These are phyloP conservation scores for Pachypanchax playfairii DNA, from an alignment of 2,113 vertebrate species.

Conservation along the genomic window DNA sequence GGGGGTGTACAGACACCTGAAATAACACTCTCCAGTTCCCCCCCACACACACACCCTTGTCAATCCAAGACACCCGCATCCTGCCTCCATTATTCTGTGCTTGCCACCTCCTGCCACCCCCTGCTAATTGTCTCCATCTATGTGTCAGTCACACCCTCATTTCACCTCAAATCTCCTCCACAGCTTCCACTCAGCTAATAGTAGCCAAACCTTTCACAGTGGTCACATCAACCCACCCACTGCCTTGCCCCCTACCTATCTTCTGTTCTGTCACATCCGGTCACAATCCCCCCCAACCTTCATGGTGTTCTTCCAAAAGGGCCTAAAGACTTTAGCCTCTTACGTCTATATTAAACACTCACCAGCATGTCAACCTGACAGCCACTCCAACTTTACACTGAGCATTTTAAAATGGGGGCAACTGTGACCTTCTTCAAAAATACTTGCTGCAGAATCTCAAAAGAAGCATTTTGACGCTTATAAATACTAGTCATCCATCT, in stretches of 20 bases:
- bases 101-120: conserved; percentile 59
- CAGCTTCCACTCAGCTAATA: conserved; percentile 59
- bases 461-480: too few relatives aligned
- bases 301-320: conserved; percentile 11
- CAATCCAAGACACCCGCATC: conserved; percentile 63
- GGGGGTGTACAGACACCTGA: conserved; percentile 72
- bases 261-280: conserved; percentile 30
- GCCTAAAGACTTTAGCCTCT: neutral
- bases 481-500: too few relatives aligned
- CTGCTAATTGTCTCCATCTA: conserved; percentile 67
- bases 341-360: neutral
- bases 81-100: conserved; percentile 65
- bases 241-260: conserved; percentile 41
- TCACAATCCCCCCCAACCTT: conserved; percentile 20
- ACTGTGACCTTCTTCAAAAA: too few relatives aligned
- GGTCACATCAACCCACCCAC: conserved; percentile 43
- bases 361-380: neutral
- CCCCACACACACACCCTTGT: conserved; percentile 33
- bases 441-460: too few relatives aligned
- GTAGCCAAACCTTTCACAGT: conserved; percentile 58
- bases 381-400: neutral
- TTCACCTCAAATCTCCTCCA: conserved; percentile 48
- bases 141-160: conserved; percentile 72
- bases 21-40: conserved; percentile 62
- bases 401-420: neutral